Conservation (phyloP, 2,888 invertebrate species). For the Dione vanillae region DNA sequence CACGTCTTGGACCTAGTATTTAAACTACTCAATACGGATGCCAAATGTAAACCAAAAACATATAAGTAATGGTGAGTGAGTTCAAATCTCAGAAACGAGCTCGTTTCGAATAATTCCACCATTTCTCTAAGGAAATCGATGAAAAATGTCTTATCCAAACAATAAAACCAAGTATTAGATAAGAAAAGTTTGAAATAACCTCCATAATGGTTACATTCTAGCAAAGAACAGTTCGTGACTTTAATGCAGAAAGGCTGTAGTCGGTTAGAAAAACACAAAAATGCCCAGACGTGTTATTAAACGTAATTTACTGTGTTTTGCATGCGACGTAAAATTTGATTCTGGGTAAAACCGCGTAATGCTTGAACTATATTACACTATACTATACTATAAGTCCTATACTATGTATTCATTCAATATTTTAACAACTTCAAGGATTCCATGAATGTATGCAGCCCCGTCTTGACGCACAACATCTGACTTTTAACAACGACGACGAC, state of each 20-base stretch:
- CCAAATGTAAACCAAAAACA: too few species aligned
- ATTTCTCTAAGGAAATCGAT: not conserved
- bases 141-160: not conserved
- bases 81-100: too few species aligned
- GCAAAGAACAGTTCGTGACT: constrained; percentile 25
- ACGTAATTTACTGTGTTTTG: constrained; percentile 55
- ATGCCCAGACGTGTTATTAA: constrained; percentile 62
- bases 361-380: too few species aligned
- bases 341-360: constrained; percentile 53
- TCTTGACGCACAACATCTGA: too few species aligned
- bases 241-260: not conserved
- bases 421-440: too few species aligned
- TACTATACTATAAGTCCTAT: too few species aligned
- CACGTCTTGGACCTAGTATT: too few species aligned
- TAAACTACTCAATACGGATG: too few species aligned
- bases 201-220: constrained; percentile 2
- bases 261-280: constrained; percentile 46
- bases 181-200: not conserved
- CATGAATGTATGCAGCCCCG: too few species aligned
- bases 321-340: constrained; percentile 50
- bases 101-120: not conserved
- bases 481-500: too few species aligned
- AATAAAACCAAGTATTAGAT: not conserved
- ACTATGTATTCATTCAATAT: not conserved
- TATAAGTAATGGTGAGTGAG: too few species aligned